Conservation (phyloP, 2,113 vertebrate species). For the Notechis scutatus region DNA sequence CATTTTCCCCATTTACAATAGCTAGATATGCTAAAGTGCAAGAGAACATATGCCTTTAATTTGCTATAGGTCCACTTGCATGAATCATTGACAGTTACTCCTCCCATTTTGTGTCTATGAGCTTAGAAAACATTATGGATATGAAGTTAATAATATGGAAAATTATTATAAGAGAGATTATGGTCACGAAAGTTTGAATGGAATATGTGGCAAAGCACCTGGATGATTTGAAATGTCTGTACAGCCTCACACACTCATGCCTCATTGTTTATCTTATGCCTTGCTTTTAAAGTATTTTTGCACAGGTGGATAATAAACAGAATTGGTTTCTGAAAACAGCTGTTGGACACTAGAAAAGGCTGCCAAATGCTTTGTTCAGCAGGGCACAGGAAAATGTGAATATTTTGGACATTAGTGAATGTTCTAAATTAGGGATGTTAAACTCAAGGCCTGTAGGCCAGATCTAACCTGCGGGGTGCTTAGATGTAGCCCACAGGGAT, state of each 20-base stretch:
- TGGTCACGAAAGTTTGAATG: neutral
- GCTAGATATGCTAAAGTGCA: neutral
- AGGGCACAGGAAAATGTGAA: neutral
- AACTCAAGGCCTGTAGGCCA: too few species aligned
- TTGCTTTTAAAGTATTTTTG: neutral
- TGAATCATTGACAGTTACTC: neutral
- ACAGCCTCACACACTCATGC: neutral
- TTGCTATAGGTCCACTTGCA: neutral
- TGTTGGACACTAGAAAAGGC: neutral
- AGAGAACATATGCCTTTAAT: neutral
- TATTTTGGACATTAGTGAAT: neutral
- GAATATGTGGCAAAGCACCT: neutral
- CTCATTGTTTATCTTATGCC: neutral
- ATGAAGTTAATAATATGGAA: neutral
- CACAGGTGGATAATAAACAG: neutral
- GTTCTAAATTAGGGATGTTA: neutral
- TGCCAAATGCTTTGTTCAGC: neutral
- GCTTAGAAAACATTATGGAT: neutral
- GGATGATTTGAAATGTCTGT: neutral
- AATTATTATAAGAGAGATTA: neutral
- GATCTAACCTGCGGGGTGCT: too few species aligned
- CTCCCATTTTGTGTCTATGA: neutral
- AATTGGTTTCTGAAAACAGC: neutral
- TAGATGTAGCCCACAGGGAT: too few species aligned
- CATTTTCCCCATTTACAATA: neutral